Base-by-base conservation (phyloP, 2,797 vertebrate genomes). In the Myoxocephalus aenaeus region DNA sequence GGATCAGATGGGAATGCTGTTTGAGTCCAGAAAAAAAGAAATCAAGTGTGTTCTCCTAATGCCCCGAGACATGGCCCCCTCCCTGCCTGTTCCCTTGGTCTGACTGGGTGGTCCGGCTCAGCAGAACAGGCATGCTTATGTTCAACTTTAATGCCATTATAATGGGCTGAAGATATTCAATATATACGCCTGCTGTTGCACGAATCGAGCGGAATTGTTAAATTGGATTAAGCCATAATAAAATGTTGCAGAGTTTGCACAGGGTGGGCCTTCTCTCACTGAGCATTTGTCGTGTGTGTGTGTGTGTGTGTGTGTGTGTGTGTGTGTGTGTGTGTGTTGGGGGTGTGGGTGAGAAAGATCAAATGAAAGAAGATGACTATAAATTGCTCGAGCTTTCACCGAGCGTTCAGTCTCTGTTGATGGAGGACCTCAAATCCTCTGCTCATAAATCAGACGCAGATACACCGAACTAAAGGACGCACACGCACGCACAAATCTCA, bases 1-100 rank as follows among this genome's bases (percentile, higher is more conserved):
- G 92, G 90, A 94, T 95, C 93, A 94, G 92, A 95, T 94, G 92
- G 91, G 92, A 94, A 92, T 90, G 87, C 87, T 88, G 90, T 94
- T 94, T 90, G 92, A 91, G 91, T 89, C 86, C 83, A 89, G 89
- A 93, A 93, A 94, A 92, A 94, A 94, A 94, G 87, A 92, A 94
- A 91, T 94, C 92, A 90, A 91, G 85, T 90, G 87, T 90, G 80
- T 93, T 95, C 92, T 93, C 88, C 81, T 94, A 94, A 95, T 95
- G 92, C 88, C 87, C 88, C 79, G 63, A 92, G 94, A 95, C 94
- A 88, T 83, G 90, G 71, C 81, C 83, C 90, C 86, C 87, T 85
- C 87, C 86, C 76, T 84, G 73, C 73, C 73, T 18, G 73, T 86
- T 90, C 84, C 85, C 90, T 88, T 92, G 88, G 87, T 90, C 91